A percentile compares a stretch with the other conserved stretches of the same genome.
These are phyloP conservation scores for Erannis defoliaria DNA, from an alignment of 2,888 invertebrate species.

Conservation along the genomic window DNA sequence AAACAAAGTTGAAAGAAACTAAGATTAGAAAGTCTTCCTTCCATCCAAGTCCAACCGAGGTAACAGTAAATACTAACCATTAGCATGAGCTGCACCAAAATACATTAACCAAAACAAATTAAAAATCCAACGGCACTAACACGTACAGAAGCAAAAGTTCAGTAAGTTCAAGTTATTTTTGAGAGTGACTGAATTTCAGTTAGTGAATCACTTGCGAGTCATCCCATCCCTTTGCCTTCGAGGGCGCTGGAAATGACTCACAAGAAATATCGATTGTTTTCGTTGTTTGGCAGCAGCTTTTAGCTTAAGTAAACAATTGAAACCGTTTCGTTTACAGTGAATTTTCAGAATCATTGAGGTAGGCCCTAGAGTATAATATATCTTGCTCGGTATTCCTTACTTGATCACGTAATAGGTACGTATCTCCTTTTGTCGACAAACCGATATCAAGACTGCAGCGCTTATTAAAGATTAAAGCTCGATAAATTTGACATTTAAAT, in stretches of 20 bases:
- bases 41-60: neutral
- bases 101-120: constrained; percentile 17
- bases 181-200: constrained; percentile 32
- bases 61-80: constrained; percentile 2
- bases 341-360: no score
- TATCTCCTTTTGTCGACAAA: no score
- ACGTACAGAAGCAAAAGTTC: constrained; percentile 25
- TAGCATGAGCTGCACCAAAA: constrained; percentile 14
- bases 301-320: neutral
- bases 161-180: constrained; percentile 35
- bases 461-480: no score
- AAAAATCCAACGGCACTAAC: constrained; percentile 10
- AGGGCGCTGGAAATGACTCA: constrained; percentile 26
- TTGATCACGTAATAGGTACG: no score
- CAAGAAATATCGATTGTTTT: constrained; percentile 21
- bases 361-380: no score
- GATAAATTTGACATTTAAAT: no score
- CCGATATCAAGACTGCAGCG: no score
- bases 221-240: constrained; percentile 20
- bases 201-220: constrained; percentile 28
- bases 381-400: no score
- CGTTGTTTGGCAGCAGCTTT: neutral
- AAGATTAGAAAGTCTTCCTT: no score
- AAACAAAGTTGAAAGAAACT: no score
- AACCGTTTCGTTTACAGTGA: no score